Conservation (phyloP, 2,888 invertebrate genomes). For the Ormyrus thymus region DNA sequence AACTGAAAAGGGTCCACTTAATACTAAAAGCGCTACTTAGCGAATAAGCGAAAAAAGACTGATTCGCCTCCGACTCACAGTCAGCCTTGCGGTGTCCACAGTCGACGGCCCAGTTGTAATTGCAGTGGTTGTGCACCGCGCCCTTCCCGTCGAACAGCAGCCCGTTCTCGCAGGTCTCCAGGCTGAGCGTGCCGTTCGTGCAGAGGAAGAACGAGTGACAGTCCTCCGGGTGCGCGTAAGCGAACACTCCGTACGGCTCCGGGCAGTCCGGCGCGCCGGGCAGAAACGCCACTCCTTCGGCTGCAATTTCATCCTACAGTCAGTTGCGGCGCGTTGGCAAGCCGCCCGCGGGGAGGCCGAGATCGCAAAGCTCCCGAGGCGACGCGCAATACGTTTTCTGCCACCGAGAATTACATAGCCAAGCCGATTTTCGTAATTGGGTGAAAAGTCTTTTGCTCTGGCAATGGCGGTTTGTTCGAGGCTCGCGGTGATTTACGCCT, state of each 20-base stretch:
- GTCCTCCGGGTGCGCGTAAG: slow-evolving; percentile 90
- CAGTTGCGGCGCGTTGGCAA: too few species aligned
- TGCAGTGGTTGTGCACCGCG: slow-evolving; percentile 92
- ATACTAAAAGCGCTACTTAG: too few species aligned
- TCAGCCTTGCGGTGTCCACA: slow-evolving; percentile 89
- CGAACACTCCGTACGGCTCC: slow-evolving; percentile 86
- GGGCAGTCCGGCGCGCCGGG: slow-evolving; percentile 83
- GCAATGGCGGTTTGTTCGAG: too few species aligned
- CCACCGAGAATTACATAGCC: too few species aligned
- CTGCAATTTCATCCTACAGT: slow-evolving; percentile 1
- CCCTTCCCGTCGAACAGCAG: slow-evolving; percentile 94
- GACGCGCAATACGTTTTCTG: too few species aligned
- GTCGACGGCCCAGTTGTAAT: slow-evolving; percentile 94
- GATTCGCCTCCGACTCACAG: slow-evolving; percentile 78
- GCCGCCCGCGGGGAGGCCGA: too few species aligned
- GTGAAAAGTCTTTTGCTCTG: too few species aligned
- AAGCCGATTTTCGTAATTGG: too few species aligned
- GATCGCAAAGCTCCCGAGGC: too few species aligned
- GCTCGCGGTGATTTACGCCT: too few species aligned
- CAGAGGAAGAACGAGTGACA: slow-evolving; percentile 94
- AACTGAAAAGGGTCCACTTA: too few species aligned
- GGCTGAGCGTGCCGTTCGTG: slow-evolving; percentile 91
- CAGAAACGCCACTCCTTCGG: slow-evolving; percentile 17
- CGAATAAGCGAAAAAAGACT: too few species aligned
- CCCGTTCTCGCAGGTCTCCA: slow-evolving; percentile 94